phyloP scores from a whole-genome alignment of 2,797 vertebrate species.

The Gymnothorax reevesii region DNA sequence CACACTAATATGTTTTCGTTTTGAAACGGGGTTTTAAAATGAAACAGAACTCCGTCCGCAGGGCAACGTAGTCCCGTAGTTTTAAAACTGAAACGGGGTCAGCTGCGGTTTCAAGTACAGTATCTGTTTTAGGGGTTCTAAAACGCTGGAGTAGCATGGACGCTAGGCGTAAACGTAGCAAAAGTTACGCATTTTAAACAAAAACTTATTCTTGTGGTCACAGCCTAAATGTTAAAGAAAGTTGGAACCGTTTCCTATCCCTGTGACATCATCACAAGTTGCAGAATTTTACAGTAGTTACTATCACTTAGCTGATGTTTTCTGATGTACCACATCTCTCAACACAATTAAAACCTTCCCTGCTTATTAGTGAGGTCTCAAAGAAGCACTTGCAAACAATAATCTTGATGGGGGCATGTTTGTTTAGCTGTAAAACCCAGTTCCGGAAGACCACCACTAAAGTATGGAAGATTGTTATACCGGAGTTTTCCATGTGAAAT shows the following conservation, averaged over 20 bases:
- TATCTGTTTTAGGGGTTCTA: too few relatives aligned
- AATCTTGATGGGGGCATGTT: background rate
- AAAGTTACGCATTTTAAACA: too few relatives aligned
- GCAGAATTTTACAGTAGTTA: background rate
- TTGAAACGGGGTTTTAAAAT: too few relatives aligned
- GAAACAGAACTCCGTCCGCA: too few relatives aligned
- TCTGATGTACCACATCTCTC: background rate
- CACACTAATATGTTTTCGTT: too few relatives aligned
- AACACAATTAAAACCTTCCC: background rate
- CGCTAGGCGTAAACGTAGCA: too few relatives aligned
- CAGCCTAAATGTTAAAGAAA: background rate
- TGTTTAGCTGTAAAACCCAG: background rate
- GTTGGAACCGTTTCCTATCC: background rate
- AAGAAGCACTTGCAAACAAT: background rate
- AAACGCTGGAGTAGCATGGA: too few relatives aligned
- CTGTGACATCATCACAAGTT: background rate
- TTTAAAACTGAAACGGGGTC: too few relatives aligned
- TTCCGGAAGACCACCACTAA: background rate
- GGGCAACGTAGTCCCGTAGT: too few relatives aligned
- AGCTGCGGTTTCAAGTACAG: too few relatives aligned
- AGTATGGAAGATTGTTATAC: background rate
- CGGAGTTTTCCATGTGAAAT: background rate
- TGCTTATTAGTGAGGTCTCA: background rate
- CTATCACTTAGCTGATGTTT: background rate
- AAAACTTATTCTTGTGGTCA: too few relatives aligned